A percentile compares a stretch with the other conserved stretches of the same genome.
These are phyloP conservation scores for Ibidorhyncha struthersii DNA, from an alignment of 2,113 vertebrate species.

Conservation along the genomic window DNA sequence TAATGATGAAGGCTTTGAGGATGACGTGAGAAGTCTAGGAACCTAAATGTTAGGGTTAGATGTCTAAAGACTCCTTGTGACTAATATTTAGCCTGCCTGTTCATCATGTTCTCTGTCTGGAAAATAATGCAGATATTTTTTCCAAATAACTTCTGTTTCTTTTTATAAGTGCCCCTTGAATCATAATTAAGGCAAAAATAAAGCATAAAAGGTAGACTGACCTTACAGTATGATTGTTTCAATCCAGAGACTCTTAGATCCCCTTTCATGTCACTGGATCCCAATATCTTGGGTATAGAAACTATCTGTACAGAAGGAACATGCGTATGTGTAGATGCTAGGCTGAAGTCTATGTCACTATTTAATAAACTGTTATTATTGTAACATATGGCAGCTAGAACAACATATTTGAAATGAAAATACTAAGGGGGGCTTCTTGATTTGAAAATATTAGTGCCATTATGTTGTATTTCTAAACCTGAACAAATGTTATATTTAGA, in stretches of 20 bases:
- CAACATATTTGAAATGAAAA: constrained; percentile 71
- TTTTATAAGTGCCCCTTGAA: neutral
- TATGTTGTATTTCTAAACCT: constrained; percentile 72
- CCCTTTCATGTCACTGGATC: neutral
- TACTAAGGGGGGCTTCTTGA: constrained; percentile 49
- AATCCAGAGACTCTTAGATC: neutral
- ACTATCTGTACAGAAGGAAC: neutral
- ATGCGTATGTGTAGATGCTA: neutral
- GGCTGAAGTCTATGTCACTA: neutral
- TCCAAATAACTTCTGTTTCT: neutral
- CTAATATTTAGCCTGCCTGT: neutral
- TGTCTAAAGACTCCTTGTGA: neutral
- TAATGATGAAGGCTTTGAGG: neutral
- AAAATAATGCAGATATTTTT: neutral
- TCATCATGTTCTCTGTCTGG: neutral
- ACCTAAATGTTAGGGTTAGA: neutral
- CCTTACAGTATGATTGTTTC: neutral
- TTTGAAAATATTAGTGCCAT: constrained; percentile 75
- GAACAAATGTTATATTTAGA: constrained; percentile 78
- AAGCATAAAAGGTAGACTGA: neutral
- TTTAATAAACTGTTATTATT: constrained; percentile 63
- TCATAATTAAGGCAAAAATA: neutral
- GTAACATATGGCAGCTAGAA: constrained; percentile 60
- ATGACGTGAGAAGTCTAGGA: neutral
- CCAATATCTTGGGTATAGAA: neutral